Percentiles rank a stretch among this genome's conserved stretches.
These are phyloP conservation scores for Harmothoe impar DNA, from an alignment of 2,888 invertebrate genomes.

Conservation along the genomic window DNA sequence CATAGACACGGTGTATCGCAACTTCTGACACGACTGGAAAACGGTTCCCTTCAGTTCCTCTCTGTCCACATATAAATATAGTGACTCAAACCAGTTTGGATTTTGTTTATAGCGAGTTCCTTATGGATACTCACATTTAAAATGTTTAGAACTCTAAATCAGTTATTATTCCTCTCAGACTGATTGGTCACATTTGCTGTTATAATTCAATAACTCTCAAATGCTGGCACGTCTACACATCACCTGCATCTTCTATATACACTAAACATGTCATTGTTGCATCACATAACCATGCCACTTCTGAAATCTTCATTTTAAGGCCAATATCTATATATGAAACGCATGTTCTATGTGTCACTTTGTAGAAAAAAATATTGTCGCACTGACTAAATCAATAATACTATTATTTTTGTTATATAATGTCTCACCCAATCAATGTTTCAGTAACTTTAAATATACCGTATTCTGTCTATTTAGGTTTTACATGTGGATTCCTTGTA, in stretches of 20 bases:
- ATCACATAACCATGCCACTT: not conserved
- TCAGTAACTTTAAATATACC: not conserved
- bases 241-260: slow-evolving; percentile 5
- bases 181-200: slow-evolving; percentile 34
- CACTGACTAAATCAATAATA: not conserved
- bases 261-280: slow-evolving; percentile 10
- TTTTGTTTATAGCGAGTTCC: not conserved
- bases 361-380: not conserved
- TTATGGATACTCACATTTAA: not conserved
- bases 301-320: not conserved
- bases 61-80: slow-evolving; percentile 8
- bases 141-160: slow-evolving; percentile 9
- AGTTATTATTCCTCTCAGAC: not conserved
- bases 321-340: not conserved
- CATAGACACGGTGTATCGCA: slow-evolving; percentile 47
- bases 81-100: not conserved
- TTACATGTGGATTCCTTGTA: too few relatives aligned
- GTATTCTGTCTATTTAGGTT: too few relatives aligned
- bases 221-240: slow-evolving; percentile 31
- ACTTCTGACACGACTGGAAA: slow-evolving; percentile 44
- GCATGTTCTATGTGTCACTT: not conserved
- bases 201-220: slow-evolving; percentile 34
- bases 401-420: not conserved
- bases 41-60: slow-evolving; percentile 8
- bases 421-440: not conserved